Conservation (phyloP, 2,113 vertebrate species). For the Eubucco bourcierii region DNA sequence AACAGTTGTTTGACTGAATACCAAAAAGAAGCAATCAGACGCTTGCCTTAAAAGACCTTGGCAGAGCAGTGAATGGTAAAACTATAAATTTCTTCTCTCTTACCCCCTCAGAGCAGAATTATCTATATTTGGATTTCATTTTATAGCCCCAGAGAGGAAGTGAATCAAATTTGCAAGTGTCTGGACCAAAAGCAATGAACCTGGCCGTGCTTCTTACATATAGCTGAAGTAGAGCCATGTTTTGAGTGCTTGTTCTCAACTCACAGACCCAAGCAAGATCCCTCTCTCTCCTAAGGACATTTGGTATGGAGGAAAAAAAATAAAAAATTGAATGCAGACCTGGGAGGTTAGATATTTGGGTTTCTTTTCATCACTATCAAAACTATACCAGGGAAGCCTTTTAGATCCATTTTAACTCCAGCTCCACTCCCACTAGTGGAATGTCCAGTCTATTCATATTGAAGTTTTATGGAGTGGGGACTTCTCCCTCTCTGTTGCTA, state of each 20-base stretch:
- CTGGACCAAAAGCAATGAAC: slow-evolving; percentile 43
- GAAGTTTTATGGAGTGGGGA: neutral
- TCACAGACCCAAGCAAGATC: neutral
- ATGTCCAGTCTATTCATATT: neutral
- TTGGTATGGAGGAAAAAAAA: no score
- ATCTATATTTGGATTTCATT: slow-evolving; percentile 56
- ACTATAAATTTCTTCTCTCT: slow-evolving; percentile 51
- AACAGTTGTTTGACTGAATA: slow-evolving; percentile 72
- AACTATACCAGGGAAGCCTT: neutral
- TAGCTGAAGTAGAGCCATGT: neutral
- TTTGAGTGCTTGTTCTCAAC: neutral
- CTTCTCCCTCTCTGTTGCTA: neutral
- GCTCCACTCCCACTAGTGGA: neutral
- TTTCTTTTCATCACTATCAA: neutral
- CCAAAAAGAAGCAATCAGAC: slow-evolving; percentile 68
- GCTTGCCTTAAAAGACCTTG: slow-evolving; percentile 61
- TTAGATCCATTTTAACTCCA: neutral
- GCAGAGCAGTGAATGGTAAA: slow-evolving; percentile 64
- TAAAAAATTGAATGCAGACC: neutral
- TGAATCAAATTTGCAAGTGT: slow-evolving; percentile 33
- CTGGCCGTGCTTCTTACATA: neutral
- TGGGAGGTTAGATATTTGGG: neutral
- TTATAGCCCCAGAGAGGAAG: slow-evolving; percentile 53
- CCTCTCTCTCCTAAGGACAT: neutral
- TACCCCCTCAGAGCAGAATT: slow-evolving; percentile 44